Percentiles rank a stretch among this genome's conserved stretches.
Evolutionary conservation across 1,140 invertebrate genomes (phyloP).

Genomic region (Propsilocerus akamusi): DNA sequence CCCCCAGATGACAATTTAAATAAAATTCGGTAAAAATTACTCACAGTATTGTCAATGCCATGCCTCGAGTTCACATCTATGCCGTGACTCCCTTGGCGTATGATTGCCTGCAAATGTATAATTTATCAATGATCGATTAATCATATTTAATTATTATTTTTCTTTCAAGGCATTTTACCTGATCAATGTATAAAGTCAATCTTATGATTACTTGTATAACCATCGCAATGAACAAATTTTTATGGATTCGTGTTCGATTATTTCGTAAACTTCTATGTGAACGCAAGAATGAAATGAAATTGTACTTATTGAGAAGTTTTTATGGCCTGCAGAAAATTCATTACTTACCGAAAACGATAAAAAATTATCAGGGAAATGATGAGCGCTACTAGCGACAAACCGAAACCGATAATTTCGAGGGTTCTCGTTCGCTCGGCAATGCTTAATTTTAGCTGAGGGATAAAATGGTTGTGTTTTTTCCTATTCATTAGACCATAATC

Average conservation of each 20-base stretch:
- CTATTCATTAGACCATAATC: not conserved
- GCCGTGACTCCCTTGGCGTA: conserved; percentile 15
- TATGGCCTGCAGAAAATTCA: not conserved
- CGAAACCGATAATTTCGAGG: conserved; percentile 66
- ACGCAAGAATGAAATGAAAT: conserved; percentile 4
- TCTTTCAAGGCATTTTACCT: conserved; percentile 32
- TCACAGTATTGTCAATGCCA: conserved; percentile 68
- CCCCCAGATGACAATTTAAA: not conserved
- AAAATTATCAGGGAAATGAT: conserved; percentile 62
- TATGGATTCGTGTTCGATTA: conserved; percentile 72
- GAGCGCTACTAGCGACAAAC: conserved; percentile 50
- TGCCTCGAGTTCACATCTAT: no score
- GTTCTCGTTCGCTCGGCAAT: conserved; percentile 55
- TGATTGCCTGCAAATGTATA: not conserved
- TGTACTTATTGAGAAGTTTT: not conserved
- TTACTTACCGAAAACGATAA: conserved; percentile 51
- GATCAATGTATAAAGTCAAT: conserved; percentile 69
- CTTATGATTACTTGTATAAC: conserved; percentile 67
- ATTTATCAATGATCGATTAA: not conserved
- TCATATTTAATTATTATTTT: conserved; percentile 10
- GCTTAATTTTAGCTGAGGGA: conserved; percentile 37
- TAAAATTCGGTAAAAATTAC: conserved; percentile 11
- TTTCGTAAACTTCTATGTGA: conserved; percentile 54
- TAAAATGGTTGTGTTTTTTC: not conserved
- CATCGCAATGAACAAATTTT: conserved; percentile 74